Evolutionary conservation across 2,113 vertebrate genomes (phyloP).

Genomic region (Leucoraja erinaceus): DNA sequence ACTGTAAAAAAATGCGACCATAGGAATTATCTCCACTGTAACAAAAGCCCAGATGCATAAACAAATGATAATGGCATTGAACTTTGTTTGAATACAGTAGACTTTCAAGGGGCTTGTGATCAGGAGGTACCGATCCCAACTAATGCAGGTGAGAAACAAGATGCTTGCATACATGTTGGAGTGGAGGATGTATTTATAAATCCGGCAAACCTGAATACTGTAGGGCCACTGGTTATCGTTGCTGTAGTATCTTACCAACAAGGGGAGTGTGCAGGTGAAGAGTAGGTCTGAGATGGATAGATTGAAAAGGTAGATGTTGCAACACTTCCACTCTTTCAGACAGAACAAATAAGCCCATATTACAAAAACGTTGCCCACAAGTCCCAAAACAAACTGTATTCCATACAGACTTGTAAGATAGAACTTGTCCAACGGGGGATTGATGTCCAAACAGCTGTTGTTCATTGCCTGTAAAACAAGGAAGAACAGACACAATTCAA

Average conservation of each 20-base stretch:
- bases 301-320: conserved; percentile 79
- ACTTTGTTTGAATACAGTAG: conserved; percentile 61
- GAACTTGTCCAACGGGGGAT: conserved; percentile 54
- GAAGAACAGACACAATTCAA: neutral
- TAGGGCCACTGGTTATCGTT: neutral
- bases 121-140: conserved; percentile 72
- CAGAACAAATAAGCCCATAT: conserved; percentile 75
- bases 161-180: conserved; percentile 82
- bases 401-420: conserved; percentile 68
- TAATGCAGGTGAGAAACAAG: conserved; percentile 74
- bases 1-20: conserved; percentile 52
- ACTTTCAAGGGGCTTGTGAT: conserved; percentile 62
- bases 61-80: conserved; percentile 49
- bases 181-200: conserved; percentile 71
- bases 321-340: conserved; percentile 69
- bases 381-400: conserved; percentile 67
- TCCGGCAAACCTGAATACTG: conserved; percentile 48
- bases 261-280: conserved; percentile 76
- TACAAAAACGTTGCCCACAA: conserved; percentile 60
- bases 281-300: conserved; percentile 71
- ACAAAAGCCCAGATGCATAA: conserved; percentile 64
- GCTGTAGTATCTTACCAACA: conserved; percentile 62
- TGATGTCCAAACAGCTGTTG: conserved; percentile 42
- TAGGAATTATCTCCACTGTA: conserved; percentile 62
- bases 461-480: neutral